Conservation (phyloP, 2,797 vertebrate species). For the Tadarida brasiliensis region DNA sequence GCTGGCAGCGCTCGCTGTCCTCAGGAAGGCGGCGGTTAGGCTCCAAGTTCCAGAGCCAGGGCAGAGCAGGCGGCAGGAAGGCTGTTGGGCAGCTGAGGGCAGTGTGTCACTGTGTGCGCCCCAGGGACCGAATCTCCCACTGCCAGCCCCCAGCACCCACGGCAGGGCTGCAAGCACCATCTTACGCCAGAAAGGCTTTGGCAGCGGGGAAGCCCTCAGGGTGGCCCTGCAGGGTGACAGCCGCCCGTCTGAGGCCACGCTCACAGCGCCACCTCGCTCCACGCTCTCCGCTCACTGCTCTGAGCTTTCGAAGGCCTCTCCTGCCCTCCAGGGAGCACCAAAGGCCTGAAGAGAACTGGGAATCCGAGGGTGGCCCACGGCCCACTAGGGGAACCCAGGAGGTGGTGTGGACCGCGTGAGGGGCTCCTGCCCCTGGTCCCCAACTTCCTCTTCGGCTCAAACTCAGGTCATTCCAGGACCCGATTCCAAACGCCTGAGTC, state of each 20-base stretch:
- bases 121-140: neutral
- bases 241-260: neutral
- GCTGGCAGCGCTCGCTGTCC: neutral
- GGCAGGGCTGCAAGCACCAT: neutral
- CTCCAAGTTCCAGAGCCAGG: neutral
- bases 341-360: neutral
- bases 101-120: no score
- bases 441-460: neutral
- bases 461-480: neutral
- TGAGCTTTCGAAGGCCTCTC: neutral
- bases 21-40: neutral
- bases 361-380: neutral
- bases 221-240: neutral
- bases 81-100: neutral
- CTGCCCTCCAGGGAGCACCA: neutral
- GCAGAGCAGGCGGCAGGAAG: neutral
- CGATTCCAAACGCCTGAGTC: neutral
- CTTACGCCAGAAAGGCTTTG: neutral
- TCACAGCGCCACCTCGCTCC: neutral
- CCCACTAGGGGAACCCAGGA: rapidly evolving
- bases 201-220: neutral
- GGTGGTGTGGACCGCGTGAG: rapidly evolving
- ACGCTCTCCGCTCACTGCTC: neutral
- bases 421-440: neutral
- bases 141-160: no score